Evolutionary conservation across 2,888 invertebrate species (phyloP).

Genomic region (Lysandra coridon): DNA sequence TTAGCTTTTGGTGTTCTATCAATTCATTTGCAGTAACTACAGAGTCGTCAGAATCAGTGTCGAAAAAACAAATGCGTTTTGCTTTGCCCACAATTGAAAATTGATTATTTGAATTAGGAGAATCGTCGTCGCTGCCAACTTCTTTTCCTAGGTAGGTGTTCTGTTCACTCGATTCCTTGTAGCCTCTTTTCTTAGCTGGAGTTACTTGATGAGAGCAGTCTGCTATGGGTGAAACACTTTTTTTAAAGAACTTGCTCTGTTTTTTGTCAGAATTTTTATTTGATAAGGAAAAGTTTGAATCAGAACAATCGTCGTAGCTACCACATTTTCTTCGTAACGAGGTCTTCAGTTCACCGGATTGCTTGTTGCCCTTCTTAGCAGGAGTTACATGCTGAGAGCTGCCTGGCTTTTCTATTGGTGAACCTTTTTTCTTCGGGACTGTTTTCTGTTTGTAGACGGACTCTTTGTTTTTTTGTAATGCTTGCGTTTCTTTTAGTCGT

Average conservation of each 20-base stretch:
- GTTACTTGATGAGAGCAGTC: not conserved
- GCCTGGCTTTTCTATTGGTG: not conserved
- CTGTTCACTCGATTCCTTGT: no score
- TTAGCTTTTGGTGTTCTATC: constrained; percentile 1
- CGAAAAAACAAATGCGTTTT: no score
- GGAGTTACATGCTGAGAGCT: not conserved
- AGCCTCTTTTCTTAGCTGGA: not conserved
- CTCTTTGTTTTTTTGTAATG: constrained; percentile 9
- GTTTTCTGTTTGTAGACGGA: constrained; percentile 1
- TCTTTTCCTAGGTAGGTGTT: no score
- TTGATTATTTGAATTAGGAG: no score
- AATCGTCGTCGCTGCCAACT: no score
- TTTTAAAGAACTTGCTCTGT: not conserved
- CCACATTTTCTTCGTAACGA: not conserved
- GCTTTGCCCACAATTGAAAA: no score
- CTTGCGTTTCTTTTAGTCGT: constrained; percentile 1
- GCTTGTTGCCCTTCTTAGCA: not conserved
- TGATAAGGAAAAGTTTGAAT: not conserved
- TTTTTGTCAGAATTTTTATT: not conserved
- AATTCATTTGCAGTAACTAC: not conserved
- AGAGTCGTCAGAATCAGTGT: no score
- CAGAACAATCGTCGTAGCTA: constrained; percentile 1
- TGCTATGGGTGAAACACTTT: not conserved
- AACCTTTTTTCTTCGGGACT: not conserved
- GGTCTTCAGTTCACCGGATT: constrained; percentile 1